Conservation (phyloP, 2,113 vertebrate genomes). For the Hystrix brachyura region DNA sequence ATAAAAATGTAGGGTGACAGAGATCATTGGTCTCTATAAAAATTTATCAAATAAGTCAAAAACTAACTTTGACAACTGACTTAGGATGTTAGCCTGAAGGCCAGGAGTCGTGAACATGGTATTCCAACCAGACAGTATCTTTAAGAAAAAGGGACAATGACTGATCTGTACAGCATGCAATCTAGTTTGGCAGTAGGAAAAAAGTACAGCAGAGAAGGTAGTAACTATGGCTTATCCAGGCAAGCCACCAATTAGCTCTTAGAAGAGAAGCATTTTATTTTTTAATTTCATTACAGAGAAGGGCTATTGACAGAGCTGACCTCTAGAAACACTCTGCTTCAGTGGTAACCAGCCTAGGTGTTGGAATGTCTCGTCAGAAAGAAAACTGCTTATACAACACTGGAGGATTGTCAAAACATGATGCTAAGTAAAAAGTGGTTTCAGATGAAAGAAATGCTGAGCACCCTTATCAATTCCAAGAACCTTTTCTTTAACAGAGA, state of each 20-base stretch:
- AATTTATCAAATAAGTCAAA: not conserved
- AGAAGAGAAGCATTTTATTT: not conserved
- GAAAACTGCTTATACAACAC: not conserved
- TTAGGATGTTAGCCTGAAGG: not conserved
- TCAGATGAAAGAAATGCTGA: not conserved
- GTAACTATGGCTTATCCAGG: not conserved
- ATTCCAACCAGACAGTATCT: not conserved
- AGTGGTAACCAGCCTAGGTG: not conserved
- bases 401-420: not conserved
- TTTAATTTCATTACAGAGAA: not conserved
- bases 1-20: not conserved
- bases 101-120: not conserved
- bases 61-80: not conserved
- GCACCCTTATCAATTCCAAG: not conserved
- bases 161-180: not conserved
- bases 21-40: not conserved
- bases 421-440: not conserved
- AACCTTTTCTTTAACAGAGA: not conserved
- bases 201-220: not conserved
- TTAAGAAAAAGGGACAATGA: not conserved
- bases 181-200: not conserved
- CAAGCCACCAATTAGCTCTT: not conserved
- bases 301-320: not conserved
- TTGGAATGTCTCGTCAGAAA: not conserved
- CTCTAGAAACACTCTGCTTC: not conserved